Percentiles rank a stretch among this genome's conserved stretches.
phyloP scores from a whole-genome alignment of 2,888 invertebrate species.

The Drosophila trichaetosa region DNA sequence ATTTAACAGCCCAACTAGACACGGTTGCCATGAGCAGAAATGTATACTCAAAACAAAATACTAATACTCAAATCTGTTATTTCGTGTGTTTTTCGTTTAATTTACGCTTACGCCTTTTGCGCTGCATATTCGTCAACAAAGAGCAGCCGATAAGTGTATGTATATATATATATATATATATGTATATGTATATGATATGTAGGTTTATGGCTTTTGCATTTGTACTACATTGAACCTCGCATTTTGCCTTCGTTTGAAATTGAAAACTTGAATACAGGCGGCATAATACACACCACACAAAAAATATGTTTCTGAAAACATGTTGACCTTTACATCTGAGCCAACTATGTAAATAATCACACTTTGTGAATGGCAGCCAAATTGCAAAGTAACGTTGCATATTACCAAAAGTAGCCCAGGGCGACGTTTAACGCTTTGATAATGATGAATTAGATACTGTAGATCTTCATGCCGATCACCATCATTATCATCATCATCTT shows the following conservation, averaged over 20 bases:
- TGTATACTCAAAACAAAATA: not conserved
- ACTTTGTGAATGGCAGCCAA: slow-evolving; percentile 49
- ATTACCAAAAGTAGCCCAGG: slow-evolving; percentile 6
- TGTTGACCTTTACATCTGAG: slow-evolving; percentile 67
- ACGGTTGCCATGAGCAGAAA: slow-evolving; percentile 29
- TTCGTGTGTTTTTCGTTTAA: slow-evolving; percentile 35
- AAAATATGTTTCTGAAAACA: slow-evolving; percentile 46
- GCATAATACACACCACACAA: slow-evolving; percentile 17
- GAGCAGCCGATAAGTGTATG: slow-evolving; percentile 28
- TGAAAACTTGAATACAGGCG: slow-evolving; percentile 39
- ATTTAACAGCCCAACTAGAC: slow-evolving; percentile 15
- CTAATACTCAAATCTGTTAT: slow-evolving; percentile 8
- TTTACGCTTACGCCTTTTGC: slow-evolving; percentile 49
- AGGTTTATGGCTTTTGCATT: slow-evolving; percentile 53
- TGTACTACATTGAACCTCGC: slow-evolving; percentile 61
- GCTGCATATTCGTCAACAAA: slow-evolving; percentile 59
- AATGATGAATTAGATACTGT: not conserved
- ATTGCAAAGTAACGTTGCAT: slow-evolving; percentile 19
- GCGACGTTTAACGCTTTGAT: slow-evolving; percentile 25
- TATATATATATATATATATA: slow-evolving; percentile 1
- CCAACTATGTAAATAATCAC: slow-evolving; percentile 54
- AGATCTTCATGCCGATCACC: not conserved
- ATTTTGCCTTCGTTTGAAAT: slow-evolving; percentile 43
- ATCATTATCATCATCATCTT: not conserved
- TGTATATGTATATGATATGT: slow-evolving; percentile 7